A percentile compares a stretch with the other conserved stretches of the same genome.
Evolutionary conservation across 2,113 vertebrate species (phyloP).

Genomic region (Fulica atra): DNA sequence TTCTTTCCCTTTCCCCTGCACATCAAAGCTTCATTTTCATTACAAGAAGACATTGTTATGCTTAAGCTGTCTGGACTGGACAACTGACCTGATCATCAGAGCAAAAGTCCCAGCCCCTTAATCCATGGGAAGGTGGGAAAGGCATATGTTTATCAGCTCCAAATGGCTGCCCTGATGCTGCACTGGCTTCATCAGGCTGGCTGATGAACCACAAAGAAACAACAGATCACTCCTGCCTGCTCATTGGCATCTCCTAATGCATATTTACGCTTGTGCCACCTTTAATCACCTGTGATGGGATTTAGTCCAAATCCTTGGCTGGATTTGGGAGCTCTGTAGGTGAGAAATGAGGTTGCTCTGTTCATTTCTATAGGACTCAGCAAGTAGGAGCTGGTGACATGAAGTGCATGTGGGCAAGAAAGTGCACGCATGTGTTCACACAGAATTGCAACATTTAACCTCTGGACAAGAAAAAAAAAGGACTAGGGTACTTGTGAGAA

Average conservation of each 20-base stretch:
- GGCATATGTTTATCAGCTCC: not conserved
- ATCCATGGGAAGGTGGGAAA: not conserved
- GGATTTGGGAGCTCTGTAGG: not conserved
- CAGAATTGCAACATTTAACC: not conserved
- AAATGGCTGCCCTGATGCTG: not conserved
- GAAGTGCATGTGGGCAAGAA: not conserved
- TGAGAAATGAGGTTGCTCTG: not conserved
- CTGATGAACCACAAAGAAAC: not conserved
- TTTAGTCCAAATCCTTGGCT: not conserved
- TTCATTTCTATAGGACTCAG: not conserved
- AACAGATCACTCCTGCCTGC: not conserved
- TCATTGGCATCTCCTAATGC: not conserved
- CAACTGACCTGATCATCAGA: not conserved
- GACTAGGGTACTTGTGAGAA: not conserved
- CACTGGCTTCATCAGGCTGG: not conserved
- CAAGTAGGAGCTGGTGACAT: not conserved
- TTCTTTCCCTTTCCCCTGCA: not conserved
- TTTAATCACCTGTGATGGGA: not conserved
- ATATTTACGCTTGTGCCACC: not conserved
- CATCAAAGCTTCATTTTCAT: not conserved
- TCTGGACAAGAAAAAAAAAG: not conserved
- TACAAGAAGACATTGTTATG: not conserved
- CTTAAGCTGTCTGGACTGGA: not conserved
- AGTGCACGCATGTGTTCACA: not conserved
- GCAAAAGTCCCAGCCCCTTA: not conserved